Evolutionary conservation across 92 coral and sea anemone species (phyloP).

Genomic region (Blastomussa wellsi): DNA sequence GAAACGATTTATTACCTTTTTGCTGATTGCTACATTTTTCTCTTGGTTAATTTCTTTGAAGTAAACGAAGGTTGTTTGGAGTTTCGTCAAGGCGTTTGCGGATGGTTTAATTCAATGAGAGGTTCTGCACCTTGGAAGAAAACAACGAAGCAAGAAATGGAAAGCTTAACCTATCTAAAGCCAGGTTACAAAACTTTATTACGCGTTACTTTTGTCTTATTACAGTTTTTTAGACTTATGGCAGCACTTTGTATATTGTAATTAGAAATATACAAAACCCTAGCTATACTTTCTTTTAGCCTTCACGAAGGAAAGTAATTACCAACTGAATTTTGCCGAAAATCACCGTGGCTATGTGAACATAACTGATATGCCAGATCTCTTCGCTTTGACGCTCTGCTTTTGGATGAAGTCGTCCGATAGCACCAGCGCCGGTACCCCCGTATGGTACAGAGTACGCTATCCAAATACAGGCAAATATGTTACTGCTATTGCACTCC

Average conservation of each 20-base stretch:
- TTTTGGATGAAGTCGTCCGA: constrained; percentile 71
- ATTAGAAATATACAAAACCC: too few relatives aligned
- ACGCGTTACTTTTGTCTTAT: not conserved
- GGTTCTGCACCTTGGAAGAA: not conserved
- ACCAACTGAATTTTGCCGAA: constrained; percentile 54
- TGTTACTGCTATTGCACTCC: constrained; percentile 56
- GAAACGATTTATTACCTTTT: too few relatives aligned
- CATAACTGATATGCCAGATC: constrained; percentile 62
- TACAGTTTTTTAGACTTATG: too few relatives aligned
- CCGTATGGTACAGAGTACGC: constrained; percentile 63
- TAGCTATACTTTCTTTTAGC: not conserved
- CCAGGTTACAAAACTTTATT: not conserved
- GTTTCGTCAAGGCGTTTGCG: constrained; percentile 30
- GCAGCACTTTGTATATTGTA: too few relatives aligned
- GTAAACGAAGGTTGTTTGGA: constrained; percentile 18
- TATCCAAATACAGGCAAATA: constrained; percentile 16
- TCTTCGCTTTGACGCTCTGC: constrained; percentile 62
- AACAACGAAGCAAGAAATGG: not conserved
- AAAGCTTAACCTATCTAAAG: not conserved
- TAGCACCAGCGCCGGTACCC: constrained; percentile 59
- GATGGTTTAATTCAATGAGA: constrained; percentile 25
- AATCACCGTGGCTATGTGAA: constrained; percentile 61
- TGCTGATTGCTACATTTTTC: not conserved
- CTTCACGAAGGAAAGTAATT: constrained; percentile 34
- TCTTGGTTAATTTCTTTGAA: not conserved